Base-by-base conservation (phyloP, 2,888 invertebrate genomes). In the Lathronympha strigana region DNA sequence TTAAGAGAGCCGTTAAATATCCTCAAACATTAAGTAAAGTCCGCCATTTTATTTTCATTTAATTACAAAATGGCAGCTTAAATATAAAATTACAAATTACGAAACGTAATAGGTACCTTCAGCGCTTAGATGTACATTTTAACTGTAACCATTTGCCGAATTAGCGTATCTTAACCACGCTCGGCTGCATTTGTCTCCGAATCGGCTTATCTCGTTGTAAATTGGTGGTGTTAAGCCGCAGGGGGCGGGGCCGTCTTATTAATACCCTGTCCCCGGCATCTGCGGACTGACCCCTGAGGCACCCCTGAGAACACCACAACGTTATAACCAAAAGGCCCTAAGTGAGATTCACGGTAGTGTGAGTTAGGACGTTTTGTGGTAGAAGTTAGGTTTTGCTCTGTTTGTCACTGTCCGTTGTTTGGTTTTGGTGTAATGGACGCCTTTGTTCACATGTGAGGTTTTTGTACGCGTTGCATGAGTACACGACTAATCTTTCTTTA, bases 211-310 rank as follows among this genome's bases (percentile, higher is more conserved):
- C 80, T 76, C 53, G 63, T 83, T 81, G 78, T 83, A 83, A 84
- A 83, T 84, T 81, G 81, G 79, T 77, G 78, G 76, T 83, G 82
- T 78, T 80, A 82, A 82, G 84, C 80, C 77, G 76, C 78, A 73
- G 75, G 77, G 87, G 89, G 86, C 82, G 86, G 43, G 83, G 83
- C 75, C 76, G 82, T 81, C 87, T 87, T 90, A 92, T 92, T 91
- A 92, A 91, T 92, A 90, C 87, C 85, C 91, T 91, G 91, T 92
- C 91, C 81, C 83, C 81, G 82, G 81, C 91, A 92, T 90, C 91
- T 92, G 91, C 83, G 84, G 79, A 75, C 83, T 87, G 88, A 89
- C 90, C 90, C 23, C 6, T n/a, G 23, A 47, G 47, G 47, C 47
- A 47, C 21, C 47, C 89, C 81, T 84, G 87, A 57, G 63, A 63